These are phyloP conservation scores for Luperina testacea DNA, from an alignment of 2,888 invertebrate species.

Conservation along the genomic window DNA sequence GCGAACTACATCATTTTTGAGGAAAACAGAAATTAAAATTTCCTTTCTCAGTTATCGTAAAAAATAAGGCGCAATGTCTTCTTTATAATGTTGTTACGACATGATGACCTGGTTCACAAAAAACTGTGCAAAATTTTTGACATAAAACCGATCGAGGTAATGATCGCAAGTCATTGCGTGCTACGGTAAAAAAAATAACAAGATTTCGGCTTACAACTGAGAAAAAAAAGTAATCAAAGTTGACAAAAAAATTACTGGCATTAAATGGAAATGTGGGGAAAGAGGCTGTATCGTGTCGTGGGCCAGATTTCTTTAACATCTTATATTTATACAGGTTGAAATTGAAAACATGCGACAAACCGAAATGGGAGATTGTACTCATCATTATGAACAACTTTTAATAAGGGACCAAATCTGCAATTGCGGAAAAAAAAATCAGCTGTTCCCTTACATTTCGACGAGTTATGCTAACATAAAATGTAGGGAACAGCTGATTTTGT, in stretches of 20 bases:
- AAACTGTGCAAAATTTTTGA: conserved; percentile 35
- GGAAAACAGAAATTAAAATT: conserved; percentile 18
- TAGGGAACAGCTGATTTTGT: too few species aligned
- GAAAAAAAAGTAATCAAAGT: conserved; percentile 43
- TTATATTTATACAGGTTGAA: not conserved
- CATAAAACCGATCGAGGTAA: conserved; percentile 50
- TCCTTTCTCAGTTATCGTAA: conserved; percentile 12
- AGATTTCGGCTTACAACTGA: conserved; percentile 42
- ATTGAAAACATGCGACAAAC: too few species aligned
- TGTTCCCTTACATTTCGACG: too few species aligned
- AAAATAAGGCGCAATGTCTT: conserved; percentile 14
- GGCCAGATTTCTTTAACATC: conserved; percentile 33
- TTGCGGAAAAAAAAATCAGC: too few species aligned
- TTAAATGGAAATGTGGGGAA: conserved; percentile 53
- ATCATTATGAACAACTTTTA: too few species aligned
- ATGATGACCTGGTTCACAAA: conserved; percentile 41
- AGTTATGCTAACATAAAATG: too few species aligned
- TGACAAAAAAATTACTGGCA: conserved; percentile 41
- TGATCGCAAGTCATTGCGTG: conserved; percentile 51
- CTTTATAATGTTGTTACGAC: conserved; percentile 40
- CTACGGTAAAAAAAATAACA: conserved; percentile 55
- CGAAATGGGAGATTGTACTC: too few species aligned
- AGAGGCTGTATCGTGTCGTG: conserved; percentile 44
- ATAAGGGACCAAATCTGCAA: too few species aligned
- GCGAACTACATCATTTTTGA: not conserved